A percentile compares a stretch with the other conserved stretches of the same genome.
These are phyloP conservation scores for Papilio polyxenes DNA, from an alignment of 1,140 invertebrate species.

Conservation along the genomic window DNA sequence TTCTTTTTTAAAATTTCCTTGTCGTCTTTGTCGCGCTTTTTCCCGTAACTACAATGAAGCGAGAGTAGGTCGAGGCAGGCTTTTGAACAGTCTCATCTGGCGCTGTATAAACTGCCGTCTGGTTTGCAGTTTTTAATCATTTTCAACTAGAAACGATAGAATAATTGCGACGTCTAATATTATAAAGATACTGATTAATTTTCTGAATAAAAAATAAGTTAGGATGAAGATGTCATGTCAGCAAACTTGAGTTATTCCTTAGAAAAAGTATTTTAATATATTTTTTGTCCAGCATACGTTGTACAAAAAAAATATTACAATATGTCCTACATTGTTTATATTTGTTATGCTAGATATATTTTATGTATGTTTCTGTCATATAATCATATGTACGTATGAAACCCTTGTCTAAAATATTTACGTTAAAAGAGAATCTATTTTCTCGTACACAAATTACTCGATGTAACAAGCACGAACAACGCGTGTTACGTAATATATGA, in stretches of 20 bases:
- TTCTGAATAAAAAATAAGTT: background rate
- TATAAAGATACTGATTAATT: background rate
- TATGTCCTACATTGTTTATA: background rate
- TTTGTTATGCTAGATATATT: background rate
- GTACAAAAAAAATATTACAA: too few relatives aligned
- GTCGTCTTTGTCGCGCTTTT: conserved; percentile 43
- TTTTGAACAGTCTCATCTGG: conserved; percentile 38
- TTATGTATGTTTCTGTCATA: background rate
- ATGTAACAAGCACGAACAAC: conserved; percentile 10
- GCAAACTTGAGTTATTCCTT: background rate
- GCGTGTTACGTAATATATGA: background rate
- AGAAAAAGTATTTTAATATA: background rate
- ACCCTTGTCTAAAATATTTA: background rate
- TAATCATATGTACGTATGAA: background rate
- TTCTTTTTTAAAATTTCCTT: conserved; percentile 41
- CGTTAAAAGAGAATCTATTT: background rate
- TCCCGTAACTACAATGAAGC: conserved; percentile 43
- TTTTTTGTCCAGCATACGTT: too few relatives aligned
- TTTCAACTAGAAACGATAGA: conserved; percentile 18
- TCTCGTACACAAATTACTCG: background rate
- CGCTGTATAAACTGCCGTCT: conserved; percentile 36
- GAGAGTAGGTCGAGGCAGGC: conserved; percentile 42
- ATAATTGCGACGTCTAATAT: conserved; percentile 8
- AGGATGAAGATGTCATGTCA: background rate
- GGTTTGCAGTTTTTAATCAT: conserved; percentile 34